Base-by-base conservation (phyloP, 2,888 invertebrate species). In the Acanthosoma haemorrhoidale region DNA sequence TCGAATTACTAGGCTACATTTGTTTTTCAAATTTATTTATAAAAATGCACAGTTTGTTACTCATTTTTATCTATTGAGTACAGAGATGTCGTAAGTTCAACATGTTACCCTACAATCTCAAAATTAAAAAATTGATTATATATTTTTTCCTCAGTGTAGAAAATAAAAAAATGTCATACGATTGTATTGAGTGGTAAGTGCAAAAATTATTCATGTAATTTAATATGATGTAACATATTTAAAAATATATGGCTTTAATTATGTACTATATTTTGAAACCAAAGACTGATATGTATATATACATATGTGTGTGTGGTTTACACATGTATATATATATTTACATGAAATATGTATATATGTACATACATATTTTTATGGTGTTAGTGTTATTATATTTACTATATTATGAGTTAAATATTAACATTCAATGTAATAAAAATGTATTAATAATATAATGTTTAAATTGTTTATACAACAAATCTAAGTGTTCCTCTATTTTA, bases 371-470 rank as follows among this genome's bases (percentile, higher is more conserved):
- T 51, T 51, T 51, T 51, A 51, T 51, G 51, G 21, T 51, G 51
- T 51, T 51, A 25, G n/a, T 51, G 25, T 51, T 51, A 25, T 51
- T 51, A 25, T 51, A 25, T 3, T n/a, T n/a, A n/a, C n/a, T n/a
- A 51, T 51, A 25, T 51, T 51, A 51, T 25, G 51, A 51, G 71
- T 60, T n/a, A n/a, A n/a, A n/a, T n/a, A n/a, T n/a, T n/a, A n/a
- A n/a, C n/a, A n/a, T n/a, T n/a, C n/a, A n/a, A n/a, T n/a, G n/a
- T n/a, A n/a, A n/a, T n/a, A n/a, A n/a, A n/a, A n/a, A n/a, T n/a
- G n/a, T n/a, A n/a, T n/a, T n/a, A n/a, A n/a, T n/a, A n/a, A n/a
- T n/a, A n/a, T n/a, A n/a, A n/a, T n/a, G n/a, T n/a, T n/a, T n/a
- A n/a, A n/a, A n/a, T n/a, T n/a, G n/a, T n/a, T n/a, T n/a, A n/a